Base-by-base conservation (phyloP, 1,140 invertebrate species). In the Hesperophylax magnus region DNA sequence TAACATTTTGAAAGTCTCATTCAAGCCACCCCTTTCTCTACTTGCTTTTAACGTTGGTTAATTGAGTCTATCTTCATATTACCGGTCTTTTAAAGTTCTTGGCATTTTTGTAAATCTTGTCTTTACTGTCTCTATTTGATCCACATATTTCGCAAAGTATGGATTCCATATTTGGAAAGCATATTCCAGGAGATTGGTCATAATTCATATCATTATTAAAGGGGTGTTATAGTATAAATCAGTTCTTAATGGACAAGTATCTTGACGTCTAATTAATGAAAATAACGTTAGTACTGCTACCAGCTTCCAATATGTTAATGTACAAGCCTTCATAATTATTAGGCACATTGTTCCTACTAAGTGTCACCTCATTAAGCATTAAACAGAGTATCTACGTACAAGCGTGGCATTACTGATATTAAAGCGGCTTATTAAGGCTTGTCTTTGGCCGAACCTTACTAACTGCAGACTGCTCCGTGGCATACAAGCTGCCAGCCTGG, bases 381-480 rank as follows among this genome's bases (percentile, higher is more conserved):
- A 47, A 47, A 47, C 39, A 47, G 9, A 47, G 39, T 47, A 47
- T 11, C 39, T 47, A 34, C 63, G 7, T 22, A 27, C 20, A 9
- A 71, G 18, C 31, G 17, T 52, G 67, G 47, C 67, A 71, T 52
- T 47, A 52, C 67, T 71, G 39, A 11, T 47, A 47, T 71, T 71
- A 71, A 71, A 71, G 18, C 34, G 47, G 67, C 67, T 71, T 71
- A 71, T 71, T 71, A 71, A 71, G 67, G 39, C 67, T 71, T 18
- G 67, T 39, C n/a, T 52, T 47, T 20, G 27, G 63, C 63, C 63
- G 27, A 27, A 27, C 9, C 27, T 22, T 65, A 65, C 39, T 14
- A 14, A 14, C 39, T 47, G 39, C 39, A 47, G 39, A 47, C 22
- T 17, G 15, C 17, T 18, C 27, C 24, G 22, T 69, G 34, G 47